A percentile compares a stretch with the other conserved stretches of the same genome.
These are phyloP conservation scores for Sepioteuthis lessoniana DNA, from an alignment of 2,888 invertebrate genomes.

Conservation along the genomic window DNA sequence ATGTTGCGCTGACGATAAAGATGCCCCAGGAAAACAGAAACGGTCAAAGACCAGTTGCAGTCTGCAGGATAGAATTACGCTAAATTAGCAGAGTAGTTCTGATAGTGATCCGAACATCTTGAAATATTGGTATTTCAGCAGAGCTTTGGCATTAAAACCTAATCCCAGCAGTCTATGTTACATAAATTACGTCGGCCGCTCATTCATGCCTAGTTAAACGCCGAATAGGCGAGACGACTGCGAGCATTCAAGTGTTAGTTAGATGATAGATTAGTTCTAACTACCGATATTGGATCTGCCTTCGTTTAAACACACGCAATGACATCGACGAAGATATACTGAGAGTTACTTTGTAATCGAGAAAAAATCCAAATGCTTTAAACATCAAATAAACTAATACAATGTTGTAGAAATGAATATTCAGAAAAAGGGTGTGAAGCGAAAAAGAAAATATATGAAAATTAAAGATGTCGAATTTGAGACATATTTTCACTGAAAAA, in stretches of 20 bases:
- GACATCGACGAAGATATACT: not conserved
- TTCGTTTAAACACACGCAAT: not conserved
- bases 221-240: not conserved
- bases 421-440: too few relatives aligned
- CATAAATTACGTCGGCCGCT: not conserved
- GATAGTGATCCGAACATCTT: not conserved
- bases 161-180: not conserved
- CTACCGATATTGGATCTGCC: not conserved
- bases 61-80: not conserved
- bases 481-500: too few relatives aligned
- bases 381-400: too few relatives aligned
- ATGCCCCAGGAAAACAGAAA: not conserved
- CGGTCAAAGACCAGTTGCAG: not conserved
- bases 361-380: too few relatives aligned
- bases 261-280: not conserved
- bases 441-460: too few relatives aligned
- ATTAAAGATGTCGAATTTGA: too few relatives aligned
- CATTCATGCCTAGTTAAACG: not conserved
- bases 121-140: not conserved
- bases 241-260: not conserved
- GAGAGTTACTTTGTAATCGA: too few relatives aligned
- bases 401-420: too few relatives aligned
- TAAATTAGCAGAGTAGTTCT: not conserved
- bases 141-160: not conserved
- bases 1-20: not conserved